A percentile compares a stretch with the other conserved stretches of the same genome.
Evolutionary conservation across 2,888 invertebrate species (phyloP).

Genomic region (Sicus ferrugineus): DNA sequence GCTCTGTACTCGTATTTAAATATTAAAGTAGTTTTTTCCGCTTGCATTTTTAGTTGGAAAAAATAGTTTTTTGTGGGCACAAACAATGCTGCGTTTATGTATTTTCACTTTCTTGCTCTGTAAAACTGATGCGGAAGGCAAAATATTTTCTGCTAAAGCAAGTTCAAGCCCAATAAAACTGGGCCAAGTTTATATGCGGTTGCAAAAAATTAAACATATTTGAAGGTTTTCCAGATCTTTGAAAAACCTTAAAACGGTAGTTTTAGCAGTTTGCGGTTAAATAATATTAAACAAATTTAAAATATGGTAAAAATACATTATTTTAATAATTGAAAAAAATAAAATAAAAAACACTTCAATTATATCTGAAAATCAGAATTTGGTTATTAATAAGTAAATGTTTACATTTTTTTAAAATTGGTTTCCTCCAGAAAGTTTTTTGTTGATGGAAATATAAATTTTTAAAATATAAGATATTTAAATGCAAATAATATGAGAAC

Average conservation of each 20-base stretch:
- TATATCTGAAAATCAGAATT: no score
- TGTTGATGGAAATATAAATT: no score
- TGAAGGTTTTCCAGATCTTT: background rate
- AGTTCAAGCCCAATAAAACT: slow-evolving; percentile 27
- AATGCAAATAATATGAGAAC: no score
- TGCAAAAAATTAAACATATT: background rate
- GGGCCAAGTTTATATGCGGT: slow-evolving; percentile 26
- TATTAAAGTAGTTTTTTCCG: background rate
- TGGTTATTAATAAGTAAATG: no score
- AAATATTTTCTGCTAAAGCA: background rate
- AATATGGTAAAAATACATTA: no score
- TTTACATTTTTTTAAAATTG: no score
- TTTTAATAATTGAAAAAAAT: no score
- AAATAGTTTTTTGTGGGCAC: background rate
- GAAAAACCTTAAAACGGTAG: background rate
- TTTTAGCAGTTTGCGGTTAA: no score
- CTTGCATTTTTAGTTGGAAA: background rate
- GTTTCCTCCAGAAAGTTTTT: no score
- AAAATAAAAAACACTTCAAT: no score
- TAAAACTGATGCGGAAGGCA: slow-evolving; percentile 1
- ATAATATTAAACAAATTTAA: no score
- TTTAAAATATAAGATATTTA: no score
- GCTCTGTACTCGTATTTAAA: slow-evolving; percentile 16
- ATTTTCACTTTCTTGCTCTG: background rate
- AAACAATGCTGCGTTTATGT: background rate